Base-by-base conservation (phyloP, 2,888 invertebrate species). In the Parthenolecanium corni region DNA sequence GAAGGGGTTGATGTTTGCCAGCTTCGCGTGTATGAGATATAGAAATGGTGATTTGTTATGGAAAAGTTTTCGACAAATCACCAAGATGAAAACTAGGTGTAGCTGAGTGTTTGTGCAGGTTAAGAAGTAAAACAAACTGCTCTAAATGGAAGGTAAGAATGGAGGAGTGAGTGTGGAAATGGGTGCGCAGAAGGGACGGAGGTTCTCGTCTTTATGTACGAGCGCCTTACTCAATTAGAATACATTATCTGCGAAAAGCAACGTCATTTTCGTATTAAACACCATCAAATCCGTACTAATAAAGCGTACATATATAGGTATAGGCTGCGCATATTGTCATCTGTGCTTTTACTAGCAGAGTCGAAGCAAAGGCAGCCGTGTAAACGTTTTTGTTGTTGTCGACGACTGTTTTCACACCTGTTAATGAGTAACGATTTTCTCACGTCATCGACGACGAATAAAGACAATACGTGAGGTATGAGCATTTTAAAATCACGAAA, bases 61-160 rank as follows among this genome's bases (percentile, higher is more conserved):
- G 53, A 53, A 53, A 53, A 53, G 40, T 53, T 53, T 53, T 53
- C 53, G 53, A 53, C 53, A 53, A 53, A 53, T 53, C 53, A 53
- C 40, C 53, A 53, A 31, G 40, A 53, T 53, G 53, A 53, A 53
- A 53, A 53, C 53, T 53, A 40, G 40, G 38, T 53, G 40, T 4
- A 4, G 31, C 9, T 6, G 31, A 31, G 31, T 53, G 53, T 53
- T 53, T 53, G 53, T 53, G 53, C 53, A 53, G 53, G 53, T 53
- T 53, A 53, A 53, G 53, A 53, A 40, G 53, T 53, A 53, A 42
- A 53, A 53, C 53, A 53, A 53, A 53, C 53, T 53, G 5, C 9
- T 31, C 9, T 31, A 53, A 53, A 40, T 53, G 53, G 40, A 53
- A 40, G 40, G 53, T 53, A 31, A 9, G 9, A 9, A 6, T 6